Evolutionary conservation across 2,888 invertebrate species (phyloP).

Genomic region (Drosophila siamana): DNA sequence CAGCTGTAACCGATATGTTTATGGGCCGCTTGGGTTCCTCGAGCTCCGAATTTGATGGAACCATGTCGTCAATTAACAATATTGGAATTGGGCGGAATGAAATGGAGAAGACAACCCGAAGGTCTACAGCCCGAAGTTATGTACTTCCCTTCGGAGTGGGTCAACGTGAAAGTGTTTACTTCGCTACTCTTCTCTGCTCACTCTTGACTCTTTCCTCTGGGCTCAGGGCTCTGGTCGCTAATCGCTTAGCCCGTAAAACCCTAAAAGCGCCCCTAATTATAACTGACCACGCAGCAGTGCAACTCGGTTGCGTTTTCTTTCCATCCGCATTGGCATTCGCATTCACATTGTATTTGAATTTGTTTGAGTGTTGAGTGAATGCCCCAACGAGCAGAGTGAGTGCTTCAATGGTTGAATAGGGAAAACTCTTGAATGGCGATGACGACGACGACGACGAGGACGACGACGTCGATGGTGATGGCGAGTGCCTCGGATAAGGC

Average conservation of each 20-base stretch:
- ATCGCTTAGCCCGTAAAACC: constrained; percentile 72
- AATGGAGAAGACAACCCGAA: background rate
- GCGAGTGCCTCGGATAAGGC: constrained; percentile 41
- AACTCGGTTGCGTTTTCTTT: constrained; percentile 66
- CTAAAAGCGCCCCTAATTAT: constrained; percentile 72
- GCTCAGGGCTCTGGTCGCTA: constrained; percentile 61
- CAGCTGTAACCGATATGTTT: constrained; percentile 60
- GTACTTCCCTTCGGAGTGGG: constrained; percentile 36
- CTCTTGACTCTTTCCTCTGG: too few species aligned
- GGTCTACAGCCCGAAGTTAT: constrained; percentile 3
- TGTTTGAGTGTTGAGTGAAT: constrained; percentile 40
- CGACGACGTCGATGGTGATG: constrained; percentile 1
- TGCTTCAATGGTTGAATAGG: constrained; percentile 49
- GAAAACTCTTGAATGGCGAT: constrained; percentile 55
- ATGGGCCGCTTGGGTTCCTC: constrained; percentile 41
- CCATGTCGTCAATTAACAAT: constrained; percentile 73
- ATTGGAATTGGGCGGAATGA: constrained; percentile 54
- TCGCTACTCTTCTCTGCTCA: constrained; percentile 8
- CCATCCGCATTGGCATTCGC: constrained; percentile 32
- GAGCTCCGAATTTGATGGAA: constrained; percentile 22
- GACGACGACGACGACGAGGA: background rate
- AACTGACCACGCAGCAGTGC: constrained; percentile 81
- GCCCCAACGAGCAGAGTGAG: constrained; percentile 33
- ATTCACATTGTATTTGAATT: constrained; percentile 41
- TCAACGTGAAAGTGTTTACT: constrained; percentile 58